Evolutionary conservation across 2,888 invertebrate genomes (phyloP).

Genomic region (Trilocha varians): DNA sequence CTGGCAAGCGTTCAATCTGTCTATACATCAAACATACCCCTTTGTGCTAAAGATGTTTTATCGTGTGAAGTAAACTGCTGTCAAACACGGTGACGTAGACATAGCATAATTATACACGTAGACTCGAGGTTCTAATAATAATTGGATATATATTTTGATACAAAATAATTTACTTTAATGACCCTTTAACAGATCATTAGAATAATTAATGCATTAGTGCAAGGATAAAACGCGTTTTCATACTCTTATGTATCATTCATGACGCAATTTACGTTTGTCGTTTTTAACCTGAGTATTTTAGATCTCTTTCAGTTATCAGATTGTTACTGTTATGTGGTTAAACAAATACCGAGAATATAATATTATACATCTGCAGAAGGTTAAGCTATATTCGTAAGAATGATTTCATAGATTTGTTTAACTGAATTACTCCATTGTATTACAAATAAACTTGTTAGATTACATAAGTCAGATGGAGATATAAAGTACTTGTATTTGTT

Average conservation of each 20-base stretch:
- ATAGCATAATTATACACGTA: too few relatives aligned
- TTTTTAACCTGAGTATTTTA: too few relatives aligned
- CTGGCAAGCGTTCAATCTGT: slow-evolving; percentile 56
- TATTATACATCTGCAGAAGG: too few relatives aligned
- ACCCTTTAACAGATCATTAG: not conserved
- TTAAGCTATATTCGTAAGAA: not conserved
- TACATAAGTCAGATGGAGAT: slow-evolving; percentile 8
- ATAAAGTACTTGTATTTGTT: slow-evolving; percentile 13
- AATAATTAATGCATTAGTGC: not conserved
- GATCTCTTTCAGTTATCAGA: too few relatives aligned
- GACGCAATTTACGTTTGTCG: not conserved
- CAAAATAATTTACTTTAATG: not conserved
- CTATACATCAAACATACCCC: slow-evolving; percentile 33
- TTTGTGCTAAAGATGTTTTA: slow-evolving; percentile 24
- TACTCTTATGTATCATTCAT: not conserved
- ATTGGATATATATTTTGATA: not conserved
- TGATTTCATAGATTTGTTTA: not conserved
- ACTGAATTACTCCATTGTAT: not conserved
- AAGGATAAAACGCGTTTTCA: not conserved
- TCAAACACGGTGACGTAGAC: slow-evolving; percentile 15
- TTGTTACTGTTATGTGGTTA: too few relatives aligned
- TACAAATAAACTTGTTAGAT: not conserved
- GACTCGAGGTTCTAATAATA: not conserved
- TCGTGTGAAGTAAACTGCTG: slow-evolving; percentile 22
- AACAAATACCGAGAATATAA: too few relatives aligned